Percentiles rank a stretch among this genome's conserved stretches.
Evolutionary conservation across 1,140 invertebrate species (phyloP).

Genomic region (Anastrepha obliqua): DNA sequence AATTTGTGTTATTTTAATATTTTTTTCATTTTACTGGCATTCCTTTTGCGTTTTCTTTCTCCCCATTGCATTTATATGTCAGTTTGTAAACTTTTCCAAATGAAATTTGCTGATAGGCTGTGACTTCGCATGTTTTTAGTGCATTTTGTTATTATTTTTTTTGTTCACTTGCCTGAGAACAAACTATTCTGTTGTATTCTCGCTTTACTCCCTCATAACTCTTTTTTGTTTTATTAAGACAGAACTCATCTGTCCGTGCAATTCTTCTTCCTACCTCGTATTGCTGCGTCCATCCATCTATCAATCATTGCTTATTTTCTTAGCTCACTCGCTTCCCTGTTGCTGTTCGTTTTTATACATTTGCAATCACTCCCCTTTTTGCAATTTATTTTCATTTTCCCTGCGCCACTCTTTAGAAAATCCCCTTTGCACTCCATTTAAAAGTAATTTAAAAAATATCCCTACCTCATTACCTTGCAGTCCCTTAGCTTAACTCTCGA

Average conservation of each 20-base stretch:
- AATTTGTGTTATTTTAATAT: slow-evolving; percentile 15
- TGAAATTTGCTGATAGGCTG: neutral
- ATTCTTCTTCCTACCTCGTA: neutral
- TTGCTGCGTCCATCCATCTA: neutral
- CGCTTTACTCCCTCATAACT: slow-evolving; percentile 15
- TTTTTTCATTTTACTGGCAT: neutral
- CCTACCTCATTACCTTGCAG: neutral
- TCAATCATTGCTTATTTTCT: slow-evolving; percentile 17
- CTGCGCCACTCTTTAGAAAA: neutral
- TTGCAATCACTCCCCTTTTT: slow-evolving; percentile 3
- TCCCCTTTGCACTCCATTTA: neutral
- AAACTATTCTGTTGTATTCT: neutral
- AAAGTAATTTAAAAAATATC: neutral
- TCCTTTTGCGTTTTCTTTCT: neutral
- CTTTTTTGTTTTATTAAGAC: neutral
- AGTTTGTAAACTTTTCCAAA: neutral
- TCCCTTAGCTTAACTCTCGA: neutral
- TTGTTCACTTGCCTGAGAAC: neutral
- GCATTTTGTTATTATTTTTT: neutral
- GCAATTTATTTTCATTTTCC: neutral
- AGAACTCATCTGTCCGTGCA: neutral
- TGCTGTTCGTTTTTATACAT: neutral
- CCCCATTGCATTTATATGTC: neutral
- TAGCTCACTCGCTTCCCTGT: neutral
- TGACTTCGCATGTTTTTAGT: neutral